Evolutionary conservation across 2,797 vertebrate species (phyloP).

Genomic region (Etheostoma perlongum): DNA sequence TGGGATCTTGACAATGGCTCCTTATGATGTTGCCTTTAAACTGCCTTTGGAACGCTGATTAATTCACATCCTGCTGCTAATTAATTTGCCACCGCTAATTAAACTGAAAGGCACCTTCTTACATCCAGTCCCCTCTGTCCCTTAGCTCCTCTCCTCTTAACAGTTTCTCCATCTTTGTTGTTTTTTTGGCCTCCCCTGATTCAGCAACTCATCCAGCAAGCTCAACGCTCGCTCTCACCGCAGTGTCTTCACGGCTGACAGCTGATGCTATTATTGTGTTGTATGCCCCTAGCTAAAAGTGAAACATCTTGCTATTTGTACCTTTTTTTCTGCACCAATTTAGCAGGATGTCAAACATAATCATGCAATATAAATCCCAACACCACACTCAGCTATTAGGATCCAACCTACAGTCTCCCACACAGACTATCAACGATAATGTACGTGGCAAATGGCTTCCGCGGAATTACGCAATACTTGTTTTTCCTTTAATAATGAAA

Average conservation of each 20-base stretch:
- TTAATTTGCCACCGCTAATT: conserved; percentile 84
- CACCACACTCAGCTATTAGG: conserved; percentile 38
- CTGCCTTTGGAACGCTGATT: conserved; percentile 79
- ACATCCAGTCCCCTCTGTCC: conserved; percentile 48
- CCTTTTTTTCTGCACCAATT: conserved; percentile 67
- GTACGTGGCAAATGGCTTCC: background rate
- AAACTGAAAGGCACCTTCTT: conserved; percentile 84
- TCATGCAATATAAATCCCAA: conserved; percentile 64
- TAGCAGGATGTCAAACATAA: conserved; percentile 77
- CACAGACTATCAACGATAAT: conserved; percentile 3
- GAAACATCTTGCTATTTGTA: conserved; percentile 77
- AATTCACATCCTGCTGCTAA: conserved; percentile 83
- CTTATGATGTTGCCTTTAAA: conserved; percentile 72
- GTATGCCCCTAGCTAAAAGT: conserved; percentile 67
- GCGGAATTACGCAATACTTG: conserved; percentile 8
- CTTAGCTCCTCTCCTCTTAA: conserved; percentile 36
- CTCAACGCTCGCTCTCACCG: conserved; percentile 39
- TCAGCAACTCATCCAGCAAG: conserved; percentile 56
- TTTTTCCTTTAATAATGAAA: conserved; percentile 13
- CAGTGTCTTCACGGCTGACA: conserved; percentile 69
- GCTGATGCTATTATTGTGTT: conserved; percentile 74
- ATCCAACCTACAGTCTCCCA: conserved; percentile 47
- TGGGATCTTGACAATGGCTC: conserved; percentile 67
- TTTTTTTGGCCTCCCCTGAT: conserved; percentile 26
- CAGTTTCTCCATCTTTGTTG: conserved; percentile 37